Base-by-base conservation (phyloP, 2,888 invertebrate species). In the Copidosoma aretas region DNA sequence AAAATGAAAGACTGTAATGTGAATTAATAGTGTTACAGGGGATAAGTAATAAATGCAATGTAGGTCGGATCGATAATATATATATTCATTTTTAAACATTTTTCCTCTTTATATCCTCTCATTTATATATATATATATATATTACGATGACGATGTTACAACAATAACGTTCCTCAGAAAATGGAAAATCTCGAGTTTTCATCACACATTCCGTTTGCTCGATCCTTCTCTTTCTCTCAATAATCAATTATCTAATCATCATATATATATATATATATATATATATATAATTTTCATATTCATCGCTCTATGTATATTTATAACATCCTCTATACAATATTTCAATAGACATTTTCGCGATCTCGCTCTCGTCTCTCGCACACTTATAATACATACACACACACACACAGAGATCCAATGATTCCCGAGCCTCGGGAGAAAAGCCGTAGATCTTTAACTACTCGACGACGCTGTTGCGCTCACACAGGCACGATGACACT, bases 361-460 rank as follows among this genome's bases (percentile, higher is more conserved):
- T 63, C 54, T 53, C 41, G 54, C 43, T 46, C 32, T 24, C 22
- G 21, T 46, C 62, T 73, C 73, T 75, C 66, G 54, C 64, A 65
- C 75, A 73, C 73, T 73, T 75, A 62, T 58, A 75, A 77, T 79
- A 80, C 79, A 78, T n/a, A n/a, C n/a, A n/a, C n/a, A n/a, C n/a
- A 80, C 80, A 81, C 80, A 81, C 79, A 77, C 79, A 79, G 77
- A 77, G 77, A 78, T 79, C 77, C 77, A 74, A 74, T 75, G 77
- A 78, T 75, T 67, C 64, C 61, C 62, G 64, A 64, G 59, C 1
- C 17, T 14, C 43, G 43, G 12, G 43, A 52, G 43, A 63, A 63
- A 67, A 70, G 1, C 63, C 32, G 60, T 57, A 22, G 49, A 60
- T 67, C 66, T 67, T 64, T 57, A n/a, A n/a, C n/a, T n/a, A n/a